Evolutionary conservation across 2,888 invertebrate species (phyloP), one percentile per base, ranked within the genome.

Genomic region (Bimastos eiseni): DNA sequence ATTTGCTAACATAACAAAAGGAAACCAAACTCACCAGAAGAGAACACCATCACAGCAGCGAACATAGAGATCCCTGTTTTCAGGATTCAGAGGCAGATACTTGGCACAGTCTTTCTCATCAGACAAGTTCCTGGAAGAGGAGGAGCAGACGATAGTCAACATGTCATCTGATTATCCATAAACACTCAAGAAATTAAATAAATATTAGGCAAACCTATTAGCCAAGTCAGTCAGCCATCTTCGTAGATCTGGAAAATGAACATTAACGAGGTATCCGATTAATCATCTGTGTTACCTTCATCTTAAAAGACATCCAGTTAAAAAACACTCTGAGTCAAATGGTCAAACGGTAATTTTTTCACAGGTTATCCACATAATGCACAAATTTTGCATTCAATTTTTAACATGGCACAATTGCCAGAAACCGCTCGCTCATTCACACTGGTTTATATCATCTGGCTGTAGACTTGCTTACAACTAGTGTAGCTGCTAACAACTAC

Each of bases 1-100:
- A 44, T 44, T 44, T 44, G 44, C 44, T 11, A 44, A 44, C 5
- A 44, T 11, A 17, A 44, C 3, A 11, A 44, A 44, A 6, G 55
- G 55, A 55, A 55, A 55, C 30, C 24, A 55, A 95, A 90, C 90
- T 70, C 95, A 98, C 98, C 98, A 98, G 41, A 98, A 96, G 92
- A 99, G 96, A 93, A 99, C 98, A 88, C 99, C 99, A 95, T 99
- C 98, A 95, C 97, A 97, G 90, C 98, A 97, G 94, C 98, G 98
- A 92, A 97, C 97, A 94, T 99, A 99, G 24, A 99, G 96, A 91
- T 97, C 96, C 94, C 97, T 97, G 92, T 98, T 98, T 94, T 98
- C 98, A 0, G 97, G 95, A 95, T 98, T 98, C 93, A 99, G 98
- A 0, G 99, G 99, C 94, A 99, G 96, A 94, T 98, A 97, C 93